A percentile compares a stretch with the other conserved stretches of the same genome.
These are phyloP conservation scores for Caenorhabditis plicata DNA, from an alignment of 2,888 invertebrate species.

Conservation along the genomic window DNA sequence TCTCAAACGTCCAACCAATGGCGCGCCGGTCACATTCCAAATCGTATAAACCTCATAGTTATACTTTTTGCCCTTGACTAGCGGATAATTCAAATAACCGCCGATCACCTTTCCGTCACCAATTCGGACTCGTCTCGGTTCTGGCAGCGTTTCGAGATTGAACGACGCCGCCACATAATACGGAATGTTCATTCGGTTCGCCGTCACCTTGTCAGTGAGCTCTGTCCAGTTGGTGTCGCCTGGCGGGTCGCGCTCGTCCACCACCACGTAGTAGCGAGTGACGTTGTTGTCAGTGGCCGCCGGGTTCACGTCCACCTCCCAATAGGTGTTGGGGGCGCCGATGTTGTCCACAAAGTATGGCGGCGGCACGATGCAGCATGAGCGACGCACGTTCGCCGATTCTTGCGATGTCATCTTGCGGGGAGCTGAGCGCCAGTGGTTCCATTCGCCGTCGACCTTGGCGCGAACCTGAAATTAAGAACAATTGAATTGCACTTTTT, in stretches of 20 bases:
- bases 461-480: constrained; percentile 58
- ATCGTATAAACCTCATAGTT: constrained; percentile 64
- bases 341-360: constrained; percentile 63
- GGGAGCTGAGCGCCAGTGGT: constrained; percentile 64
- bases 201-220: constrained; percentile 65
- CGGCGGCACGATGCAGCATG: constrained; percentile 66
- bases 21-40: constrained; percentile 62
- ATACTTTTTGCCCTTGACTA: constrained; percentile 63
- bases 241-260: constrained; percentile 64
- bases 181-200: constrained; percentile 57
- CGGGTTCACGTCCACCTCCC: constrained; percentile 61
- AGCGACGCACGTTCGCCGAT: constrained; percentile 47
- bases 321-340: constrained; percentile 56
- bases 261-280: constrained; percentile 65
- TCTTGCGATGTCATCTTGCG: constrained; percentile 51
- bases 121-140: constrained; percentile 51
- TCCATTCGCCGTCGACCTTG: constrained; percentile 61
- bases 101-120: constrained; percentile 65
- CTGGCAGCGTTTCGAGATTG: constrained; percentile 60
- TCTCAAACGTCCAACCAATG: constrained; percentile 60
- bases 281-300: constrained; percentile 63
- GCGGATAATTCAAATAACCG: constrained; percentile 65
- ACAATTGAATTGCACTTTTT: no score
- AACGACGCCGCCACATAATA: constrained; percentile 66
- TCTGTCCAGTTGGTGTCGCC: constrained; percentile 65